Percentiles rank a stretch among this genome's conserved stretches.
These are phyloP conservation scores for Okamejei kenojei DNA, from an alignment of 2,797 vertebrate genomes.

Conservation along the genomic window DNA sequence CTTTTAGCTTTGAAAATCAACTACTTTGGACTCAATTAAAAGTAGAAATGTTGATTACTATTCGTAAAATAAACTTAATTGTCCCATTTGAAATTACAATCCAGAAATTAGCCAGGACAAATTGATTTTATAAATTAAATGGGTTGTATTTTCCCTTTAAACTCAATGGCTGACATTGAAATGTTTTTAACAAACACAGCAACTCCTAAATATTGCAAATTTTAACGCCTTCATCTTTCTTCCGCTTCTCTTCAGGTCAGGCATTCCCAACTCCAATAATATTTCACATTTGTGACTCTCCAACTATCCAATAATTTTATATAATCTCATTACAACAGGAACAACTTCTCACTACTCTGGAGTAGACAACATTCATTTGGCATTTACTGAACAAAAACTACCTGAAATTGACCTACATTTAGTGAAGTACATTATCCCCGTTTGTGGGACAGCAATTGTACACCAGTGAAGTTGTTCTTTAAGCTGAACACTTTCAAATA, in stretches of 20 bases:
- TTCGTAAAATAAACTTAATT: not conserved
- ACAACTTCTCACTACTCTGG: not conserved
- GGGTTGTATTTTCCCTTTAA: not conserved
- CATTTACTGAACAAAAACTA: not conserved
- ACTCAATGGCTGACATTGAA: not conserved
- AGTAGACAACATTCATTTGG: not conserved
- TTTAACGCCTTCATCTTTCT: not conserved
- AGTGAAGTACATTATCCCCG: not conserved
- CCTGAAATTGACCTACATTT: constrained; percentile 2
- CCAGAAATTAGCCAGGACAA: not conserved
- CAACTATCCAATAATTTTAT: not conserved
- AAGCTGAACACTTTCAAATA: not conserved
- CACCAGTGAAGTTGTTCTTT: not conserved
- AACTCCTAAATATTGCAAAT: not conserved
- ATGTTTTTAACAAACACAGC: not conserved
- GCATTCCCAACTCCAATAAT: not conserved
- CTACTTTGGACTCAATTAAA: not conserved
- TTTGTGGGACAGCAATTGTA: not conserved
- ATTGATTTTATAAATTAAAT: not conserved
- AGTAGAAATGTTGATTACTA: not conserved
- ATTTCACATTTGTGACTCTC: not conserved
- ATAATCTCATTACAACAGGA: no score
- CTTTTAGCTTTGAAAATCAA: not conserved
- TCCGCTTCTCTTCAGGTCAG: no score
- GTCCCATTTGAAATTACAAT: not conserved